These are phyloP conservation scores for Aspiorhynchus laticeps DNA, from an alignment of 2,113 vertebrate genomes.

Conservation along the genomic window DNA sequence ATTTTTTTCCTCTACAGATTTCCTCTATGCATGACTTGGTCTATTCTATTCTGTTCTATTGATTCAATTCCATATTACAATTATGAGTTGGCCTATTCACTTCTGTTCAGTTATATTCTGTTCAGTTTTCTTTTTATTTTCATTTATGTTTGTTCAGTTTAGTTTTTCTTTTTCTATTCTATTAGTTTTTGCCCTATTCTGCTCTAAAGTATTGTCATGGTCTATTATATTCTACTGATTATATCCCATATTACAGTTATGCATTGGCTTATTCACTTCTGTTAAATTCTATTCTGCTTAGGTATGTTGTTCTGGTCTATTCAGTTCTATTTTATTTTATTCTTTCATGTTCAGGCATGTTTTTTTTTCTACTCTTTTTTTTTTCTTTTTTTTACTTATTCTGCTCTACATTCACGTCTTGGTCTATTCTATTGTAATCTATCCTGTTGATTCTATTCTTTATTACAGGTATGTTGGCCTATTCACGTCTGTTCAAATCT, in stretches of 20 bases:
- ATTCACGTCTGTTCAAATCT: background rate
- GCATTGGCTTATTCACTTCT: background rate
- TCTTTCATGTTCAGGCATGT: background rate
- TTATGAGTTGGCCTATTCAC: background rate
- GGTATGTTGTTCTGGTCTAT: background rate
- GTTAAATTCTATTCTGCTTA: background rate
- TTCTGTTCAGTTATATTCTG: background rate
- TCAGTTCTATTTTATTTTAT: background rate
- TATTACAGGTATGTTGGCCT: background rate
- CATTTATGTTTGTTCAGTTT: background rate
- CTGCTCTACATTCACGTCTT: background rate
- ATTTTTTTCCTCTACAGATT: background rate
- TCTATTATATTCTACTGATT: background rate
- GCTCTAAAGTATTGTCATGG: background rate
- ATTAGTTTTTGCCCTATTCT: too few relatives aligned
- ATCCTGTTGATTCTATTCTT: background rate
- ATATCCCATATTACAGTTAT: background rate
- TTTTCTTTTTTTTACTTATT: background rate
- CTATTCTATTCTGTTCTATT: background rate
- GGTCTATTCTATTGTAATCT: background rate
- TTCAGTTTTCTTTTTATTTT: background rate
- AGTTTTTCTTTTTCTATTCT: background rate
- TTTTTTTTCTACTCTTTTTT: background rate
- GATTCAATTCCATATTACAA: background rate
- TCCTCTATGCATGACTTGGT: background rate